Evolutionary conservation across 2,797 vertebrate genomes (phyloP), one percentile per base, ranked within the genome.

Genomic region (Etheostoma nigrum): DNA sequence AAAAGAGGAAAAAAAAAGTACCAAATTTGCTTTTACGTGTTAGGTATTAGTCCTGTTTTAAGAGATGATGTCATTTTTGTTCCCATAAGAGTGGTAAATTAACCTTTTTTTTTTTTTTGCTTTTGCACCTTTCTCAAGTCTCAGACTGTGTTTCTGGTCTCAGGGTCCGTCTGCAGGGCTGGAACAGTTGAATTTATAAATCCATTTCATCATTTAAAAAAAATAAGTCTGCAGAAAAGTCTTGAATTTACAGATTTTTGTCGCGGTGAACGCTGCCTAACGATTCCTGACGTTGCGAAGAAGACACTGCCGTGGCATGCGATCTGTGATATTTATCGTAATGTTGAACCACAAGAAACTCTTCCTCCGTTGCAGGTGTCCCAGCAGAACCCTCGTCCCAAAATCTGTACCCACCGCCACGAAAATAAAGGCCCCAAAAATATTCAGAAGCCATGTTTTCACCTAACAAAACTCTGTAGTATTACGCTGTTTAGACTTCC

Each of bases 401-500:
- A 15, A 7, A 10, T 53, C 21, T 40, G 49, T 6, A 53, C 71
- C 40, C 71, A 64, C 75, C 54, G 70, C 23, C 51, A 68, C 4
- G 6, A 58, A 44, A 62, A 23, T 1, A 27, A 60, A 65, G 19
- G 25, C 42, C 49, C 9, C n/a, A 27, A 53, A 54, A 27, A 58
- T 6, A 33, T 19, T 44, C 15, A 63, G 44, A 33, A 65, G 44
- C 10, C 18, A 1, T 11, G 40, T 30, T 53, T 59, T 45, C 30
- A 11, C 25, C 12, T 3, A 30, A 27, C 0, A 30, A 30, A 30
- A 3, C 30, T 30, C 30, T 30, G 30, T 30, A 30, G 83, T 83
- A 74, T 89, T 81, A 47, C 4, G 4, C 49, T 74, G 65, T 86
- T 82, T 74, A 72, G 74, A 84, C 80, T 27, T 72, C 52, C 68